Evolutionary conservation across 2,888 invertebrate genomes (phyloP).

Genomic region (Noctua pronuba): DNA sequence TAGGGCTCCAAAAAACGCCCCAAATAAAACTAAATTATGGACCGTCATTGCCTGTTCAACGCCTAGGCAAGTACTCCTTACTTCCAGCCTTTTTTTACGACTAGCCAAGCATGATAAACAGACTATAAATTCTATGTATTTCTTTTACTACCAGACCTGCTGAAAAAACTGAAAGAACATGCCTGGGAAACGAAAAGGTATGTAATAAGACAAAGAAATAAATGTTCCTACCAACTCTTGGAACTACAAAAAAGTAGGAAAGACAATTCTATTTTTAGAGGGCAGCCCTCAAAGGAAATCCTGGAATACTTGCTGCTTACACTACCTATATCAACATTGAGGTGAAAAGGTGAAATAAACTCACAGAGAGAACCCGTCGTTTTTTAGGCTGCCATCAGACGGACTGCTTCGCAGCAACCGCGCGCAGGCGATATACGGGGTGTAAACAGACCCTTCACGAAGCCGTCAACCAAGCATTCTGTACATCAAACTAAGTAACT

Average conservation of each 20-base stretch:
- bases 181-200: constrained; percentile 25
- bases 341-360: neutral
- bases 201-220: constrained; percentile 36
- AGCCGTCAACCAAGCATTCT: too few relatives aligned
- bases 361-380: neutral
- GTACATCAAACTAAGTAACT: too few relatives aligned
- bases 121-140: constrained; percentile 54
- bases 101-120: constrained; percentile 46
- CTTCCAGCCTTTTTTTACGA: constrained; percentile 45
- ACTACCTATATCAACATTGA: constrained; percentile 6
- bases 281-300: neutral
- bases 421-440: too few relatives aligned
- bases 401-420: too few relatives aligned
- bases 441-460: too few relatives aligned
- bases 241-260: constrained; percentile 25
- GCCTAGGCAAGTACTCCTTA: constrained; percentile 34
- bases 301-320: neutral
- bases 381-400: too few relatives aligned
- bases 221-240: constrained; percentile 22
- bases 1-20: constrained; percentile 9
- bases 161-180: constrained; percentile 47
- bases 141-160: constrained; percentile 39
- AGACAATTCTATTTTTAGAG: constrained; percentile 41
- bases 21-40: constrained; percentile 51
- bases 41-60: constrained; percentile 35